A percentile compares a stretch with the other conserved stretches of the same genome.
Evolutionary conservation across 2,888 invertebrate species (phyloP).

Genomic region (Drosophila colorata): DNA sequence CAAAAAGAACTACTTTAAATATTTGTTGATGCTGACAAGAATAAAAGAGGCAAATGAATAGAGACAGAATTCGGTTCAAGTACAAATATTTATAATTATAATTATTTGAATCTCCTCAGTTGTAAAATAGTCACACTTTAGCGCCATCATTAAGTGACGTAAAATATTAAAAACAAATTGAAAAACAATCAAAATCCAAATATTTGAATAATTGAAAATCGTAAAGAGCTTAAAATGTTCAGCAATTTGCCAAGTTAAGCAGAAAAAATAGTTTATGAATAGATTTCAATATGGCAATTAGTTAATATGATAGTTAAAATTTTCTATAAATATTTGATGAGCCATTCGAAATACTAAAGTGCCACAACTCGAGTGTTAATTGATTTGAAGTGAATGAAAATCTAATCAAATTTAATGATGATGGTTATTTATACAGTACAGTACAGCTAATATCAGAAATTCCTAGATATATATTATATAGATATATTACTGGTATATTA

Average conservation of each 20-base stretch:
- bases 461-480: neutral
- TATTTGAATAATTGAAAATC: neutral
- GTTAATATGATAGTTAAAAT: constrained; percentile 3
- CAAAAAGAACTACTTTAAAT: no score
- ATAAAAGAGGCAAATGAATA: no score
- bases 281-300: constrained; percentile 10
- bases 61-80: neutral
- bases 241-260: neutral
- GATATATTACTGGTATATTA: neutral
- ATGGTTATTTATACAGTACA: constrained; percentile 1
- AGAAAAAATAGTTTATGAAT: constrained; percentile 10
- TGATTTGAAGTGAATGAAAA: constrained; percentile 13
- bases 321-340: constrained; percentile 18
- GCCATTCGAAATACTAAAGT: constrained; percentile 1
- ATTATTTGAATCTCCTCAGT: neutral
- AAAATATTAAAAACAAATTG: neutral
- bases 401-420: constrained; percentile 10
- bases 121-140: neutral
- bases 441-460: no score
- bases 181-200: neutral
- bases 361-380: constrained; percentile 23
- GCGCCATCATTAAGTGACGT: neutral
- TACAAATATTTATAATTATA: neutral
- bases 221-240: neutral
- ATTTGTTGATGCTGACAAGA: no score